Evolutionary conservation across 2,888 invertebrate species (phyloP), one percentile per base, ranked within the genome.

Genomic region (Lamproptera curius): DNA sequence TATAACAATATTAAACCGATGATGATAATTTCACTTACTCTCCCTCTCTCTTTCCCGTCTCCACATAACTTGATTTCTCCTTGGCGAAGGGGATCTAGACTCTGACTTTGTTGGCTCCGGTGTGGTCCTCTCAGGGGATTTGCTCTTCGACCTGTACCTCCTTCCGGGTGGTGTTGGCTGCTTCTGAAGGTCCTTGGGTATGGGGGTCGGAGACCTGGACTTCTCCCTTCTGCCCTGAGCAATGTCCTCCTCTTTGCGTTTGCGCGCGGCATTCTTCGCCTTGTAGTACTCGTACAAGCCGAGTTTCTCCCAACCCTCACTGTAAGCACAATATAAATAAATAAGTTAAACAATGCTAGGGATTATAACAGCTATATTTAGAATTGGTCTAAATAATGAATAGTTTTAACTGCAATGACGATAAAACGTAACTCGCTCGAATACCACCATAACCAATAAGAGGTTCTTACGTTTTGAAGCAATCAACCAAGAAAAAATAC

Each of bases 261-360:
- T 96, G 59, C 93, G 92, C 1, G 97, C 97, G 51, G 93, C 91
- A 76, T 97, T 95, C 83, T 99, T 99, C 4, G 97, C 96, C 84
- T 97, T 97, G 84, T 97, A 98, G 85, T 97, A 99, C 83, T 99
- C 99, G 77, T 97, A 98, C 46, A 99, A 89, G 54, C 97, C 98
- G 67, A 98, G 89, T 80, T 97, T 97, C 78, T 99, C 99, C 99
- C 99, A 99, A 20, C 99, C 99, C 79, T 99, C 98, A 77, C 94
- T 94, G 75, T 46, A 83, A 68, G 31, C 2, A 26, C 15, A 26
- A 23, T 16, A 36, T 6, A 16, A 36, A 4, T 42, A 23, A 49
- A 52, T 38, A 2, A 42, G 38, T 40, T 5, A 20, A 3, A 20
- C 20, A 20, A 20, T 6, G n/a, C n/a, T n/a, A n/a, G n/a, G n/a